Evolutionary conservation across 2,113 vertebrate species (phyloP).

Genomic region (Holacanthus passer): DNA sequence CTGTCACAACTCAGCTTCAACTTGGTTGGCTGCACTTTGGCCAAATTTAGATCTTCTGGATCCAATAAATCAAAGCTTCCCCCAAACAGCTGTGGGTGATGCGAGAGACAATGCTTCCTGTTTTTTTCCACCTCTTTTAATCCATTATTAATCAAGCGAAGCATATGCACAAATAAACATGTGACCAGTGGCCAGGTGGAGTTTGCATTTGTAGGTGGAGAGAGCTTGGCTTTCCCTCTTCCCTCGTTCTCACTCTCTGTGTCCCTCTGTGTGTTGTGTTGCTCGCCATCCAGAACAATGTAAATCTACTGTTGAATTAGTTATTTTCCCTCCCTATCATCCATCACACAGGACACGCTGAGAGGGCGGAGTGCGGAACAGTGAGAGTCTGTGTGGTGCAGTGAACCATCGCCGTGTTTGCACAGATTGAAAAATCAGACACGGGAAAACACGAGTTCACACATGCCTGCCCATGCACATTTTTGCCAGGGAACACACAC

Average conservation of each 20-base stretch:
- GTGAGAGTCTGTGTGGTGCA: slow-evolving; percentile 48
- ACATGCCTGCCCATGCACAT: slow-evolving; percentile 23
- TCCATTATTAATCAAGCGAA: background rate
- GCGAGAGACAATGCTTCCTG: background rate
- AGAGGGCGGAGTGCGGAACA: slow-evolving; percentile 35
- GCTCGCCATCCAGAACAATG: slow-evolving; percentile 66
- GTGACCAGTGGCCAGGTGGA: background rate
- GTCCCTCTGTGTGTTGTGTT: slow-evolving; percentile 5
- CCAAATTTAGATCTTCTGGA: background rate
- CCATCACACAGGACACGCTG: slow-evolving; percentile 58
- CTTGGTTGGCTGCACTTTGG: background rate
- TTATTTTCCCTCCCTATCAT: slow-evolving; percentile 61
- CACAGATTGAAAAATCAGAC: slow-evolving; percentile 71
- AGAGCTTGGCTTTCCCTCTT: background rate
- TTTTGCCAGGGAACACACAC: slow-evolving; percentile 2
- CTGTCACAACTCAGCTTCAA: background rate
- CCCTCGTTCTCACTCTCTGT: background rate
- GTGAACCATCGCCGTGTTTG: slow-evolving; percentile 56
- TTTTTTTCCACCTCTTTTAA: background rate
- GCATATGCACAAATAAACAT: background rate
- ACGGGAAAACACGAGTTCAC: slow-evolving; percentile 29
- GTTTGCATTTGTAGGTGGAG: background rate
- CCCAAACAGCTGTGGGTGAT: no score
- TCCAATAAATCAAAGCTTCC: background rate
- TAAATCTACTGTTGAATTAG: slow-evolving; percentile 73